Evolutionary conservation across 1,140 invertebrate species (phyloP).

Genomic region (Ceratosolen fusciceps): DNA sequence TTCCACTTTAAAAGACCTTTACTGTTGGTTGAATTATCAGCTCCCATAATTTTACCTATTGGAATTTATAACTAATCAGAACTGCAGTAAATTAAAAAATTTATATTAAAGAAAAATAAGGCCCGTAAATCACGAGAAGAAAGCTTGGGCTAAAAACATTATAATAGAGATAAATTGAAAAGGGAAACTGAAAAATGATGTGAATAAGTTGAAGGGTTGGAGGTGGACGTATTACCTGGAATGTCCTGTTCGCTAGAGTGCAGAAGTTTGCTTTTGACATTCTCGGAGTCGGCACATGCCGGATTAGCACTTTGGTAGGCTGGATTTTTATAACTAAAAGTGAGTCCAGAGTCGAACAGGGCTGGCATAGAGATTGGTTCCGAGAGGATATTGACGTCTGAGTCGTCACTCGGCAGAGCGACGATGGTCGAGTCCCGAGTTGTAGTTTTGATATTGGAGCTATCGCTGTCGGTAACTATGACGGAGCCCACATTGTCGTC

Average conservation of each 20-base stretch:
- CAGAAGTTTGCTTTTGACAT: constrained; percentile 59
- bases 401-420: constrained; percentile 57
- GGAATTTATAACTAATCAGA: no score
- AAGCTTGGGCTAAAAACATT: no score
- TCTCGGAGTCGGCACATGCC: constrained; percentile 61
- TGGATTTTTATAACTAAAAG: constrained; percentile 81
- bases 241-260: constrained; percentile 70
- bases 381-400: constrained; percentile 66
- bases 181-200: no score
- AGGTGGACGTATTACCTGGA: constrained; percentile 59
- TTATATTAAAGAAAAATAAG: no score
- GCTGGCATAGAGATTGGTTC: constrained; percentile 75
- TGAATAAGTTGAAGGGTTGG: no score
- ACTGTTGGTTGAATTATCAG: constrained; percentile 67
- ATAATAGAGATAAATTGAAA: no score
- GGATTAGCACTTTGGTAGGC: constrained; percentile 82
- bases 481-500: constrained; percentile 55
- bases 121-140: no score
- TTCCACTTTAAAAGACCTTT: constrained; percentile 82
- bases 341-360: constrained; percentile 64
- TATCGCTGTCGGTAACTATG: constrained; percentile 52
- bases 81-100: no score
- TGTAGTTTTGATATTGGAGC: not conserved
- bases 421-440: not conserved
- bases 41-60: constrained; percentile 63